These are phyloP conservation scores for Trichogramma evanescens DNA, from an alignment of 2,888 invertebrate species.

Conservation along the genomic window DNA sequence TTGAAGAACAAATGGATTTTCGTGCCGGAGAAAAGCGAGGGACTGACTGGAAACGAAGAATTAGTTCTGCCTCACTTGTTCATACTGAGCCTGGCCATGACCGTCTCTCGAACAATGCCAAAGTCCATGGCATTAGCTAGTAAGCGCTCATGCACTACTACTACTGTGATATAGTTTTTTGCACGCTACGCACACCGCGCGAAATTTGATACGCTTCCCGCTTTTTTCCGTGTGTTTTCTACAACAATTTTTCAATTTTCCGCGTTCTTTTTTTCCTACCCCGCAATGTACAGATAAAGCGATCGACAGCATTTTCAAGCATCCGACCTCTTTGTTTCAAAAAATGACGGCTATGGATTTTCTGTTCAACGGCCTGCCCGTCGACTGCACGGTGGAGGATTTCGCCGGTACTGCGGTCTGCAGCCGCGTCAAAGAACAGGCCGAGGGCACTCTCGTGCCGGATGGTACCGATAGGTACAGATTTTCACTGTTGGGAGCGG, in stretches of 20 bases:
- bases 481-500: conserved; percentile 68
- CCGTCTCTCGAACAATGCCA: conserved; percentile 53
- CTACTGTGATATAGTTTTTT: too few relatives aligned
- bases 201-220: neutral
- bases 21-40: conserved; percentile 57
- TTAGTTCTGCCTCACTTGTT: conserved; percentile 65
- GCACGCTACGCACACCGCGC: too few relatives aligned
- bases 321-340: conserved; percentile 57
- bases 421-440: conserved; percentile 59
- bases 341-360: conserved; percentile 63
- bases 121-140: conserved; percentile 61
- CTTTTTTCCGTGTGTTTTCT: neutral
- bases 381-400: conserved; percentile 69
- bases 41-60: conserved; percentile 67
- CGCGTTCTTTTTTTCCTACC: too few relatives aligned
- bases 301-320: conserved; percentile 61
- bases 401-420: conserved; percentile 73
- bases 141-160: conserved; percentile 22
- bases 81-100: conserved; percentile 57
- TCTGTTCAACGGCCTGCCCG: conserved; percentile 64
- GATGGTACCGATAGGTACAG: conserved; percentile 60
- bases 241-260: neutral
- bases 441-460: conserved; percentile 35
- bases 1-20: conserved; percentile 64
- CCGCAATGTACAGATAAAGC: conserved; percentile 51